phyloP scores from a whole-genome alignment of 2,113 vertebrate species.

The Dermatemys mawii region DNA sequence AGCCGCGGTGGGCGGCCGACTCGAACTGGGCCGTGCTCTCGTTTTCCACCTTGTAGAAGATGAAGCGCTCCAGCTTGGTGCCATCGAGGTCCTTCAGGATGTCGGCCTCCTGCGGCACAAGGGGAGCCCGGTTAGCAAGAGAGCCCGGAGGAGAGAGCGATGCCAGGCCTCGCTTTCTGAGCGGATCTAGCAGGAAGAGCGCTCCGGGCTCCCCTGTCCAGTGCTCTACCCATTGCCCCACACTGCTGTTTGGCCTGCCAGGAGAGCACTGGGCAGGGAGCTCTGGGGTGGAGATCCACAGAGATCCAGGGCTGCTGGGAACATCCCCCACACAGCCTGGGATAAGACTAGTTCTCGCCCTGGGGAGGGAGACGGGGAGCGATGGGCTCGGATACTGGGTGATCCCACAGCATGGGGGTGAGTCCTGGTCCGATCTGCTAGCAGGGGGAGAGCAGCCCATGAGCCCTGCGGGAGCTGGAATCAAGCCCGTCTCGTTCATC shows the following conservation, averaged over 20 bases:
- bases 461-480: no score
- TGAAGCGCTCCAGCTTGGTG: slow-evolving; percentile 64
- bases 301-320: not conserved
- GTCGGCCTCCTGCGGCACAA: slow-evolving; percentile 46
- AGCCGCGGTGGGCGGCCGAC: slow-evolving; percentile 69
- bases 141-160: rapidly evolving
- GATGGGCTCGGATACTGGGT: no score
- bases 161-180: no score
- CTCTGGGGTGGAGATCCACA: no score
- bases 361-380: no score
- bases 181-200: no score
- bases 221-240: not conserved
- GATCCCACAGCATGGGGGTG: not conserved
- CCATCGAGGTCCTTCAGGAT: slow-evolving; percentile 60
- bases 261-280: not conserved
- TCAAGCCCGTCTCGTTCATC: no score
- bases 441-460: no score
- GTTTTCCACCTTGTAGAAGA: slow-evolving; percentile 71
- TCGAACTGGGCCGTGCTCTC: slow-evolving; percentile 68
- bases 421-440: no score
- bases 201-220: no score
- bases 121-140: not conserved
- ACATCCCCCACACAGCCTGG: not conserved
- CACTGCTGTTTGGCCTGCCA: not conserved
- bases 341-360: no score